A percentile compares a stretch with the other conserved stretches of the same genome.
Conservation (phyloP, 2,888 invertebrate genomes). For the Cotesia congregata region DNA sequence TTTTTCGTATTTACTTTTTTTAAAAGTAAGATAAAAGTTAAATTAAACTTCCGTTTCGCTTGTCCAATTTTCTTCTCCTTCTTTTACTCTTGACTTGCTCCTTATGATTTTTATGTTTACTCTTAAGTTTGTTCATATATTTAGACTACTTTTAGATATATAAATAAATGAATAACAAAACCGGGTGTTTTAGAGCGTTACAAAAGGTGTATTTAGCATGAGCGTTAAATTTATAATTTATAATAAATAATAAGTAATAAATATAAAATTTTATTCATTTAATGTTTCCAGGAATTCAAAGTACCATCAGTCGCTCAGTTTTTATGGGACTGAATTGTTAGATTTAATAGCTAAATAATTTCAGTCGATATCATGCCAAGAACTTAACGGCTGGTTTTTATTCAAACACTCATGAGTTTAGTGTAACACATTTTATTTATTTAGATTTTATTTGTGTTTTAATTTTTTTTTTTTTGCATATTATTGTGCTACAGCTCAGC, state of each 20-base stretch:
- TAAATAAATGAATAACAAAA: not conserved
- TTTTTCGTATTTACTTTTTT: constrained; percentile 35
- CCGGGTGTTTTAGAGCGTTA: constrained; percentile 65
- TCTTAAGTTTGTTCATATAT: not conserved
- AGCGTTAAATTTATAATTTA: not conserved
- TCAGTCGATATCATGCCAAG: too few relatives aligned
- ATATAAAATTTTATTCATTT: not conserved
- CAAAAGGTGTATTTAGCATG: constrained; percentile 46
- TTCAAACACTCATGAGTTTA: not conserved
- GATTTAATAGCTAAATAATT: too few relatives aligned
- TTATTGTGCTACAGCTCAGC: constrained; percentile 40
- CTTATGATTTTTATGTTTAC: too few relatives aligned
- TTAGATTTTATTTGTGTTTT: too few relatives aligned
- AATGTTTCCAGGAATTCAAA: constrained; percentile 24
- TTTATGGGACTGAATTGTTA: too few relatives aligned
- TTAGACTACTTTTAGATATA: not conserved
- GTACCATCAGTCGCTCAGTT: constrained; percentile 1
- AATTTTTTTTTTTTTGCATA: constrained; percentile 30
- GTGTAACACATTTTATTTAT: not conserved
- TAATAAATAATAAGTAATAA: too few relatives aligned
- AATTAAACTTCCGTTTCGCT: constrained; percentile 44
- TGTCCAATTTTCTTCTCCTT: constrained; percentile 36
- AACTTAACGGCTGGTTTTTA: too few relatives aligned
- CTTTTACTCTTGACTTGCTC: constrained; percentile 22
- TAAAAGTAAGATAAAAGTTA: constrained; percentile 28